Percentiles rank a stretch among this genome's conserved stretches.
phyloP scores from a whole-genome alignment of 1,140 invertebrate species.

The Riptortus pedestris region DNA sequence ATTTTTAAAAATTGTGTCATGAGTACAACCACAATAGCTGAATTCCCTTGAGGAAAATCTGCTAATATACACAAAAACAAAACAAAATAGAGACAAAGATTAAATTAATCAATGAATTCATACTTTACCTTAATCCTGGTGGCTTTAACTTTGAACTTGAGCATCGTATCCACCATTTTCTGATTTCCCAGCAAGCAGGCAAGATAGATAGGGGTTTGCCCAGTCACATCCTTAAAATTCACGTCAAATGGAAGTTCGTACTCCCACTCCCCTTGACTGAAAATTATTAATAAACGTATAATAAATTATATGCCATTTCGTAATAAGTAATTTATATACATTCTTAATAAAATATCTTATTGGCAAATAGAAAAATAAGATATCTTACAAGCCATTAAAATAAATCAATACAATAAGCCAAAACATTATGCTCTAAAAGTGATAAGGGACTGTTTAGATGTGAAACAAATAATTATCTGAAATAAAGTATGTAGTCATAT shows the following conservation, averaged over 20 bases:
- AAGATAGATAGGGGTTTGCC: constrained; percentile 80
- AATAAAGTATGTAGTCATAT: too few species aligned
- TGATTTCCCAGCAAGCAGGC: constrained; percentile 74
- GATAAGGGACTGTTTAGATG: too few species aligned
- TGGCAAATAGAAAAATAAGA: neutral
- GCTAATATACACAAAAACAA: too few species aligned
- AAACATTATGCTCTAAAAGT: too few species aligned
- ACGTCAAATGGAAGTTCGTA: constrained; percentile 82
- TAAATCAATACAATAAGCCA: too few species aligned
- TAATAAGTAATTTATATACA: too few species aligned
- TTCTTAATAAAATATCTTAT: neutral
- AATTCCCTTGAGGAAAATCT: too few species aligned
- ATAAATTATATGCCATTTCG: neutral
- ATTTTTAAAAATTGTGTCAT: too few species aligned
- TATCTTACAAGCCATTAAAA: neutral
- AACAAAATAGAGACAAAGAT: constrained; percentile 4
- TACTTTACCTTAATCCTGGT: constrained; percentile 44
- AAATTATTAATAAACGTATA: constrained; percentile 31
- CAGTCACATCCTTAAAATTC: constrained; percentile 78
- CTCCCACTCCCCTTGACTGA: constrained; percentile 66
- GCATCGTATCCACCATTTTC: constrained; percentile 64
- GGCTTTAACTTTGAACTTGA: constrained; percentile 61
- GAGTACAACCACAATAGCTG: too few species aligned
- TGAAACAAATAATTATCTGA: too few species aligned
- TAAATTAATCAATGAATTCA: too few species aligned